Evolutionary conservation across 1,140 invertebrate species (phyloP), one percentile per base, ranked within the genome.

Genomic region (Camponotus pennsylvanicus): DNA sequence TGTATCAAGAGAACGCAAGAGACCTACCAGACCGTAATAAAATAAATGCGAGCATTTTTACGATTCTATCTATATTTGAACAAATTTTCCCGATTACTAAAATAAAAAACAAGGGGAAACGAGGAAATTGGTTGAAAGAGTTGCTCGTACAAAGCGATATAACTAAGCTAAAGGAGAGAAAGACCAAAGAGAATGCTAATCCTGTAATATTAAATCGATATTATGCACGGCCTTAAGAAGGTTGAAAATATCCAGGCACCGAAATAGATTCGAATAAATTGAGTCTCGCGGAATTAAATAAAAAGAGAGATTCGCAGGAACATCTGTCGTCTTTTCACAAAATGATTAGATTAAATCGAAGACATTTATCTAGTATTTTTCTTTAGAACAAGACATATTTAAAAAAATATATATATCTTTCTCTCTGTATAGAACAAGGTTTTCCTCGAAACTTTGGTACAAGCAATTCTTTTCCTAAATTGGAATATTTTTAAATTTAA

Each of bases 141-240:
- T 9, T n/a, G 13, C 52, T 71, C 7, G 11, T 11, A 9, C 27
- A 45, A 71, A 82, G 11, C n/a, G 66, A 71, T 57, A 15, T 57
- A 27, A 18, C 52, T 42, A 27, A 61, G 9, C 4, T 63, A 32
- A 6, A 21, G 7, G 2, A 34, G 21, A 45, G n/a, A 61, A 61
- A 71, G 40, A 82, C 37, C 6, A 42, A 59, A 40, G 13, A 37
- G 69, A 83, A 83, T 21, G 7, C 42, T 63, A 75, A n/a, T 27
- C 13, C 40, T 45, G 40, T 73, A 49, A 73, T 75, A 83, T 83
- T 73, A 75, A 75, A 83, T 83, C 69, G 55, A 83, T 75, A 83
- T 61, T 34, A 11, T 37, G 40, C 40, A 8, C 18, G 55, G 40
- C 27, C 40, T 73, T 61, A 61, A 63, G 32, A 61, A 73, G 79